These are phyloP conservation scores for Melanostoma mellinum DNA, from an alignment of 2,888 invertebrate genomes.

Conservation along the genomic window DNA sequence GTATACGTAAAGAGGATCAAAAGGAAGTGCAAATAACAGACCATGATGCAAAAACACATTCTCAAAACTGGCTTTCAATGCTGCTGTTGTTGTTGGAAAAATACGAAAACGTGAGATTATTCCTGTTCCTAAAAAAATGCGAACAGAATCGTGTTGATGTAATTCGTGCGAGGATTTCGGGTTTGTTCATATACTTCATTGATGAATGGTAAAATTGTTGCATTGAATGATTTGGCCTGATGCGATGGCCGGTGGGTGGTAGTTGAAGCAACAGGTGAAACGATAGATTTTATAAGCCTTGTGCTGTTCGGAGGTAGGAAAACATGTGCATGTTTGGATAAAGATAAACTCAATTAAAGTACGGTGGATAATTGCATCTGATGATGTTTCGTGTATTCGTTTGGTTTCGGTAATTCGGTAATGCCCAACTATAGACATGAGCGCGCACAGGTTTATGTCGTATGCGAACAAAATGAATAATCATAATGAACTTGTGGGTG, in stretches of 20 bases:
- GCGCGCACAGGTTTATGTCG: too few species aligned
- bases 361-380: too few species aligned
- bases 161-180: slow-evolving; percentile 50
- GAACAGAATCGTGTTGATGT: slow-evolving; percentile 50
- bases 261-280: slow-evolving; percentile 25
- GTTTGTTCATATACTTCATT: not conserved
- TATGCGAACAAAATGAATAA: too few species aligned
- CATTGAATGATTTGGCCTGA: slow-evolving; percentile 20
- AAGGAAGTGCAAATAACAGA: slow-evolving; percentile 16
- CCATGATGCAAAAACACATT: not conserved
- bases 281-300: too few species aligned
- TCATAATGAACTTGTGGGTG: too few species aligned
- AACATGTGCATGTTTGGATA: too few species aligned
- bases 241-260: not conserved
- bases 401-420: too few species aligned
- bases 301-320: slow-evolving; percentile 1
- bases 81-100: not conserved
- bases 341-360: too few species aligned
- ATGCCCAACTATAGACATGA: too few species aligned
- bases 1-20: not conserved
- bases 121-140: slow-evolving; percentile 22
- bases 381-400: too few species aligned
- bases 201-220: not conserved
- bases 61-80: too few species aligned
- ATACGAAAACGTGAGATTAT: not conserved